Percentiles rank a stretch among this genome's conserved stretches.
Conservation (phyloP, 2,888 invertebrate genomes). For the Elysia crispata region DNA sequence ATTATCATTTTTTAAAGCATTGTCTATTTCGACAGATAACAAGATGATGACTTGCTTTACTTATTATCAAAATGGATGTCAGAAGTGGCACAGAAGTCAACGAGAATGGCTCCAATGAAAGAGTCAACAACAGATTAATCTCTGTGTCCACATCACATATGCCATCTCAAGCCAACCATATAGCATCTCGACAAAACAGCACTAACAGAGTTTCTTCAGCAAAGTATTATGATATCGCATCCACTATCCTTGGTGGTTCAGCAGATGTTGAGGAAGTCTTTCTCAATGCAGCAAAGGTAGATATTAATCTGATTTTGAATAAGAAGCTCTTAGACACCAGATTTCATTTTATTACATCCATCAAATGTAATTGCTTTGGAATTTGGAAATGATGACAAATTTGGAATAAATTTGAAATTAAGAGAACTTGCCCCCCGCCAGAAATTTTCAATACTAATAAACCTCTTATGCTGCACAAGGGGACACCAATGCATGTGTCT, state of each 20-base stretch:
- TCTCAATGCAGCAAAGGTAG: constrained; percentile 69
- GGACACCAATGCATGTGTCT: neutral
- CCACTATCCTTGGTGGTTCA: constrained; percentile 66
- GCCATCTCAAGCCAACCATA: constrained; percentile 11
- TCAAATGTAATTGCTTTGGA: too few species aligned
- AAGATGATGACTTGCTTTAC: too few species aligned
- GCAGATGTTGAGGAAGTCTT: constrained; percentile 69
- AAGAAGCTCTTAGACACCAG: too few species aligned
- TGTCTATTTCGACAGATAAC: too few species aligned
- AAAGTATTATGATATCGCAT: constrained; percentile 71
- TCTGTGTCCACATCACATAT: constrained; percentile 43
- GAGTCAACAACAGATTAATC: neutral
- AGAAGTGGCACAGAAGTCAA: neutral
- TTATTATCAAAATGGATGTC: neutral
- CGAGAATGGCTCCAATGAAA: constrained; percentile 1
- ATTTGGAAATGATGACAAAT: too few species aligned
- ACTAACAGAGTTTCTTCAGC: constrained; percentile 44
- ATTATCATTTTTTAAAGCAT: too few species aligned
- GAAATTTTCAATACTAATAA: too few species aligned
- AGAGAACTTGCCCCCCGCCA: too few species aligned
- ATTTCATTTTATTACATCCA: too few species aligned
- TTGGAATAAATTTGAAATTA: too few species aligned
- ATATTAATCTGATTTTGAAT: constrained; percentile 22
- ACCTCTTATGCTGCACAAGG: too few species aligned
- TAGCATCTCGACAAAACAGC: neutral